Evolutionary conservation across 2,113 vertebrate species (phyloP), one percentile per base, ranked within the genome.

Genomic region (Uria aalge): DNA sequence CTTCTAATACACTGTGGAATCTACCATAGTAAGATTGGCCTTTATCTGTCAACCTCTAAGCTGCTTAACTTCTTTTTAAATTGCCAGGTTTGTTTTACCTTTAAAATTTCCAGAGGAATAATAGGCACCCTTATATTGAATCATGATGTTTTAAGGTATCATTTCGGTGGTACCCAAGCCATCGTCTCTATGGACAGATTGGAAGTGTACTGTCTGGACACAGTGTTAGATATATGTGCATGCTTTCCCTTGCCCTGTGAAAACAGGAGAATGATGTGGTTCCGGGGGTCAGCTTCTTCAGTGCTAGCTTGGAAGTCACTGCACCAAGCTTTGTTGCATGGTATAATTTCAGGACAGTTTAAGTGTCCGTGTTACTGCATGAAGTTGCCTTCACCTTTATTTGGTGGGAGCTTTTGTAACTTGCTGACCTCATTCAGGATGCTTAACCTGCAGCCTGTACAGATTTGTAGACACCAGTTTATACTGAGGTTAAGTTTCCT

Each of bases 191-290:
- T 2, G 2, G 27, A 6, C 10, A 86, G 19, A 47, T 50, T 19
- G 9, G 45, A 73, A 69, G 7, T n/a, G 24, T 36, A 4, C 15
- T 73, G 27, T 77, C 29, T 71, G 11, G 15, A 30, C 30, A 26
- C 2, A 23, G 4, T 38, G 22, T 26, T 60, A 14, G 19, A 23
- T 69, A 7, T 8, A 18, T 5, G 4, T 47, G 14, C 1, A 1
- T 40, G 29, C 23, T 66, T 75, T 56, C 23, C 50, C 24, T 60
- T 38, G 17, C 24, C 14, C n/a, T 41, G 27, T 16, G 34, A 79
- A 69, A 74, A 57, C 15, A 73, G 13, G 17, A 62, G 18, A 4
- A 15, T 41, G 63, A 21, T 53, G 24, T 1, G 15, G 18, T 55
- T 47, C 24, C 21, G 13, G 3, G 12, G 26, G 2, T 20, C 20